Conservation (phyloP, 2,113 vertebrate genomes). For the Peromyscus maniculatus region DNA sequence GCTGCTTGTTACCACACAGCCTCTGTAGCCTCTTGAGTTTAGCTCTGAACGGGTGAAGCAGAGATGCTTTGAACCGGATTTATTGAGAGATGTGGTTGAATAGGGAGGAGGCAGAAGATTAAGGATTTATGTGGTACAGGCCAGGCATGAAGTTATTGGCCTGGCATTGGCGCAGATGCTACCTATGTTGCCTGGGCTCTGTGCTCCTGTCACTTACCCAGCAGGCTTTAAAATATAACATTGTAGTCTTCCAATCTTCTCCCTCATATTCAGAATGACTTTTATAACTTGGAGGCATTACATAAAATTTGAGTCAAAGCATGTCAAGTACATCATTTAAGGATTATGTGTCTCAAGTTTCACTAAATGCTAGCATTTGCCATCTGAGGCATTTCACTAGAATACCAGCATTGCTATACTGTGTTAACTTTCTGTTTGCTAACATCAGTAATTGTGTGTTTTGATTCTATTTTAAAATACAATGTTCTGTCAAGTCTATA, state of each 20-base stretch:
- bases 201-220: background rate
- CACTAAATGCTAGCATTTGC: background rate
- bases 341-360: slow-evolving; percentile 8
- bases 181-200: background rate
- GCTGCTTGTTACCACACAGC: background rate
- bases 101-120: background rate
- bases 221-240: background rate
- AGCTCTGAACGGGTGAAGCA: background rate
- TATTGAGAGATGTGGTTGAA: fast-evolving
- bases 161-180: background rate
- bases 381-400: background rate
- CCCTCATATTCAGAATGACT: background rate
- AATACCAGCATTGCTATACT: slow-evolving; percentile 14
- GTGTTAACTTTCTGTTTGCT: slow-evolving; percentile 29
- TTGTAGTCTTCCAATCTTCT: slow-evolving; percentile 13
- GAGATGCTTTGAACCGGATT: background rate
- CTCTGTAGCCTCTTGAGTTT: background rate
- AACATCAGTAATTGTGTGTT: slow-evolving; percentile 30
- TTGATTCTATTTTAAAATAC: slow-evolving; percentile 31
- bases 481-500: background rate
- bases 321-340: slow-evolving; percentile 20
- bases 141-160: background rate
- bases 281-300: slow-evolving; percentile 51
- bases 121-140: background rate
- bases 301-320: slow-evolving; percentile 54